A percentile compares a stretch with the other conserved stretches of the same genome.
Evolutionary conservation across 2,888 invertebrate genomes (phyloP).

Genomic region (Abscondita cerata): DNA sequence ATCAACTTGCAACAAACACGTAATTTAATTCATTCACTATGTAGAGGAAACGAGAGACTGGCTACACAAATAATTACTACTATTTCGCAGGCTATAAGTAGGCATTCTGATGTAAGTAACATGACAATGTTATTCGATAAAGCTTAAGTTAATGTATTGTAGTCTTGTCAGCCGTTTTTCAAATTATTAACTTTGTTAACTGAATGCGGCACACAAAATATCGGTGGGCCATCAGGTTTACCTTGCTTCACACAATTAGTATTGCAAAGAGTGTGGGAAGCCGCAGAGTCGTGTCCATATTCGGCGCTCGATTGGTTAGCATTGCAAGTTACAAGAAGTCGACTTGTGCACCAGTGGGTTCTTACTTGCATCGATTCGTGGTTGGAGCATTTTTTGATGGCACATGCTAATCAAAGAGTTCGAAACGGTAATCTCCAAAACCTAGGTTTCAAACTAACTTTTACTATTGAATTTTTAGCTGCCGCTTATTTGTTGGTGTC

Average conservation of each 20-base stretch:
- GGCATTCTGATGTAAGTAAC: constrained; percentile 83
- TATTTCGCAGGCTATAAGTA: constrained; percentile 90
- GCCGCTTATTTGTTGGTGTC: constrained; percentile 90
- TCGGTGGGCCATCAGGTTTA: constrained; percentile 70
- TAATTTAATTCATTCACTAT: constrained; percentile 88
- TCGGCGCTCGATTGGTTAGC: constrained; percentile 93
- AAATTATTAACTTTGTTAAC: constrained; percentile 88
- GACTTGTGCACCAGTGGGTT: constrained; percentile 90
- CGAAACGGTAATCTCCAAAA: constrained; percentile 68
- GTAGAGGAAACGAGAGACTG: constrained; percentile 88
- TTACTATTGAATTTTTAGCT: constrained; percentile 61
- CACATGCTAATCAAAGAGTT: constrained; percentile 85
- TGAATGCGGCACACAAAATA: constrained; percentile 64
- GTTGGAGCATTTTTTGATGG: constrained; percentile 88
- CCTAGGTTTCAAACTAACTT: background rate
- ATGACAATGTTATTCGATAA: too few species aligned
- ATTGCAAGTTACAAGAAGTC: constrained; percentile 83
- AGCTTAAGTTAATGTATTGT: constrained; percentile 43
- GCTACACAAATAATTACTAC: constrained; percentile 89
- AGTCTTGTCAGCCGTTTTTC: constrained; percentile 90
- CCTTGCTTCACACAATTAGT: constrained; percentile 92
- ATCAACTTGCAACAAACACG: constrained; percentile 92
- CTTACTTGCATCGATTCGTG: constrained; percentile 90
- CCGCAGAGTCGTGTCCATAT: constrained; percentile 88
- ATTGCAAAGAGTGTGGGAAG: constrained; percentile 88